A percentile compares a stretch with the other conserved stretches of the same genome.
Evolutionary conservation across 2,113 vertebrate species (phyloP).

Genomic region (Petaurus breviceps): DNA sequence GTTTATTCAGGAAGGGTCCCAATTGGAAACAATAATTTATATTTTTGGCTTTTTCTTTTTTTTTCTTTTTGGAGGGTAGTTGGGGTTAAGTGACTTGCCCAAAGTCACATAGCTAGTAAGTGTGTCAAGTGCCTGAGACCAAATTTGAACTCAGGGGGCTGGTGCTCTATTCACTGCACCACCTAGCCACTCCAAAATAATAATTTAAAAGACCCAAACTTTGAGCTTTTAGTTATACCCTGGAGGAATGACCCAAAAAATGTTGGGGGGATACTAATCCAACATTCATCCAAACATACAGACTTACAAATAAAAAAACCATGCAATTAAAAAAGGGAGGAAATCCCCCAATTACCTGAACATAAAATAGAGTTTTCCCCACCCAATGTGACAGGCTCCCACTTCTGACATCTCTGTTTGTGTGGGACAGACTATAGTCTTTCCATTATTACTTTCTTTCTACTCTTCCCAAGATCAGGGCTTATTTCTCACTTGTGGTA

Average conservation of each 20-base stretch:
- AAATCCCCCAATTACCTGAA: background rate
- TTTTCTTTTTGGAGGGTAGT: too few relatives aligned
- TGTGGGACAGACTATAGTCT: background rate
- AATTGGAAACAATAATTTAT: background rate
- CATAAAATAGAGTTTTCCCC: background rate
- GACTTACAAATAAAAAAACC: background rate
- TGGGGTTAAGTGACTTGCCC: too few relatives aligned
- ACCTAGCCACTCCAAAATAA: background rate
- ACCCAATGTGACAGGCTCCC: background rate
- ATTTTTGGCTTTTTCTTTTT: too few relatives aligned
- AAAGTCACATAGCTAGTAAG: too few relatives aligned
- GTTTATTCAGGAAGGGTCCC: background rate
- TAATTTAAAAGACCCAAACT: background rate
- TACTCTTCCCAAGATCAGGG: background rate
- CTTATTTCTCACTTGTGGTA: background rate
- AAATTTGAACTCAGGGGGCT: too few relatives aligned
- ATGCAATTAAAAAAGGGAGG: background rate
- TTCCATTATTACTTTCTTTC: background rate
- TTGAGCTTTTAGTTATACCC: background rate
- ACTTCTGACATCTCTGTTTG: background rate
- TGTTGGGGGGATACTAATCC: background rate
- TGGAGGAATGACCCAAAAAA: background rate
- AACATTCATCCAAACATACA: background rate
- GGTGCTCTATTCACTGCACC: too few relatives aligned
- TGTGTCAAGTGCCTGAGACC: too few relatives aligned